Evolutionary conservation across 2,797 vertebrate species (phyloP).

Genomic region (Mycteria americana): DNA sequence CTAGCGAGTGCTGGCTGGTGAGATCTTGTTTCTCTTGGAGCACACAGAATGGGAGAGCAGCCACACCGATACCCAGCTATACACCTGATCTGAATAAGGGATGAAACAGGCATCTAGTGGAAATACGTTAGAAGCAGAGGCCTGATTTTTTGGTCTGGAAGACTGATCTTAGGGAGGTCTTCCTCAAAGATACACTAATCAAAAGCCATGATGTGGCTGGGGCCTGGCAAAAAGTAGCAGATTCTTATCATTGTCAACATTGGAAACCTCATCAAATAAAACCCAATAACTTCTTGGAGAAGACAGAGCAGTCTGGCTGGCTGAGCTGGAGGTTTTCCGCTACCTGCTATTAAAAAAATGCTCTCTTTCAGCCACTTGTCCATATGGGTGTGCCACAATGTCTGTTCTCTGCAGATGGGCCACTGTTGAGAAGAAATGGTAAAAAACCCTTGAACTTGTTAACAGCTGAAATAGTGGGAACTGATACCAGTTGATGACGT

Average conservation of each 20-base stretch:
- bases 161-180: neutral
- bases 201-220: neutral
- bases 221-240: neutral
- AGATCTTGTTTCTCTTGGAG: neutral
- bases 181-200: neutral
- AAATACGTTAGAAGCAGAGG: neutral
- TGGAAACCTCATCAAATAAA: neutral
- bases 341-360: neutral
- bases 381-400: rapidly evolving
- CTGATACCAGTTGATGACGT: neutral
- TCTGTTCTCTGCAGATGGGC: neutral
- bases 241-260: neutral
- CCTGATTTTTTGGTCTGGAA: neutral
- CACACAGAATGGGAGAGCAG: rapidly evolving
- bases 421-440: neutral
- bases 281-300: neutral
- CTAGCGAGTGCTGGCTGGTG: neutral
- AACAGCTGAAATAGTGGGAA: neutral
- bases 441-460: neutral
- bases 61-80: neutral
- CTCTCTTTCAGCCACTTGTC: neutral
- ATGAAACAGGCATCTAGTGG: neutral
- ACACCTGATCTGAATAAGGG: neutral
- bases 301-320: neutral
- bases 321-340: neutral